A percentile compares a stretch with the other conserved stretches of the same genome.
Evolutionary conservation across 2,888 invertebrate species (phyloP).

Genomic region (Disparrhopalites patrizii): DNA sequence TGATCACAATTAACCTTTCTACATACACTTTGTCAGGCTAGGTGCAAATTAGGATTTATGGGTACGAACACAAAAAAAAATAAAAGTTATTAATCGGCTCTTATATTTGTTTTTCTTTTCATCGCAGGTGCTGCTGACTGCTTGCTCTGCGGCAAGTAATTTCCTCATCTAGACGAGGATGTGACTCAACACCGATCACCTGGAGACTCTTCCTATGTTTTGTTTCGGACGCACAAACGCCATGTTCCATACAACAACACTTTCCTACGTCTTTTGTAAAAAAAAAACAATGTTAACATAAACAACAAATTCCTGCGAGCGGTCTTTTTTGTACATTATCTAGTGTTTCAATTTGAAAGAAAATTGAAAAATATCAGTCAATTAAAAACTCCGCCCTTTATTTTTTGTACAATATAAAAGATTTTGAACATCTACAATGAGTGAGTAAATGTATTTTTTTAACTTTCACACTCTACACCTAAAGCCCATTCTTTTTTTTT

Average conservation of each 20-base stretch:
- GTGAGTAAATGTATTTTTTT: background rate
- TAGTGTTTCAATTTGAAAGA: constrained; percentile 2
- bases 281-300: background rate
- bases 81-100: background rate
- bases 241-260: no score
- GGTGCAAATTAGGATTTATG: background rate
- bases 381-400: background rate
- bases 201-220: no score
- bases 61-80: background rate
- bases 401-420: background rate
- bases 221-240: no score
- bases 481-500: no score
- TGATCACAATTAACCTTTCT: no score
- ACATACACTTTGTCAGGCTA: background rate
- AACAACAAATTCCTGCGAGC: background rate
- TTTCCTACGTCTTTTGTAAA: background rate
- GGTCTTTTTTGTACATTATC: constrained; percentile 14
- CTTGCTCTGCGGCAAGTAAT: constrained; percentile 17
- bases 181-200: no score
- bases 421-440: no score
- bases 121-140: constrained; percentile 27
- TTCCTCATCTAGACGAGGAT: background rate
- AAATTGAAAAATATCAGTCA: constrained; percentile 9
- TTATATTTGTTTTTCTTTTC: background rate
- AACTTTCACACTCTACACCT: background rate